phyloP scores from a whole-genome alignment of 2,888 invertebrate species.

The Caenorhabditis imperialis region DNA sequence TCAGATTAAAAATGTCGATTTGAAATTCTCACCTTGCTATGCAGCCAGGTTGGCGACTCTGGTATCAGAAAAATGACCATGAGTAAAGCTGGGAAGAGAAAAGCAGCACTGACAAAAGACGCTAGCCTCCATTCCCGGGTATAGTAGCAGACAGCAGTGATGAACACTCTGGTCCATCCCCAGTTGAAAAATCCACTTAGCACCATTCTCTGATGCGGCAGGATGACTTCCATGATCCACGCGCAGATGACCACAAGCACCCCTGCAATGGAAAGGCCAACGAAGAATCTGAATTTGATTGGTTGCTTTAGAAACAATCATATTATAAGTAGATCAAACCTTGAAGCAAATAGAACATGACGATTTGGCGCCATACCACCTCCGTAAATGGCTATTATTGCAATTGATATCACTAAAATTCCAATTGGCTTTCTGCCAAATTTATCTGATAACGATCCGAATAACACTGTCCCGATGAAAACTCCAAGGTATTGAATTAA shows the following conservation, averaged over 20 bases:
- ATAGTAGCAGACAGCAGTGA: constrained; percentile 64
- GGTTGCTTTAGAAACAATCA: neutral
- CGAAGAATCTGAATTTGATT: constrained; percentile 53
- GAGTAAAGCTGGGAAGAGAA: constrained; percentile 65
- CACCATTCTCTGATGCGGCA: constrained; percentile 72
- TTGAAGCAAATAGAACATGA: neutral
- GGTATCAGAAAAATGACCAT: constrained; percentile 71
- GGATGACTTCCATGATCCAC: constrained; percentile 71
- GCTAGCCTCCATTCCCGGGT: constrained; percentile 69
- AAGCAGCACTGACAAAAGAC: constrained; percentile 58
- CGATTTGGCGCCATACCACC: constrained; percentile 14
- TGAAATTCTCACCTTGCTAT: constrained; percentile 50
- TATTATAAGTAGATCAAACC: neutral
- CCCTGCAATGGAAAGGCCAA: constrained; percentile 67
- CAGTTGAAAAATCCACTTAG: constrained; percentile 75
- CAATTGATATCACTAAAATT: constrained; percentile 55
- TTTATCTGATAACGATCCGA: constrained; percentile 60
- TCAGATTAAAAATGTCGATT: neutral
- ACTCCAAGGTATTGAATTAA: constrained; percentile 65
- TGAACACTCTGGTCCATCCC: constrained; percentile 65
- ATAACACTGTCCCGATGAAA: constrained; percentile 63
- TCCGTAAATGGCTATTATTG: constrained; percentile 18
- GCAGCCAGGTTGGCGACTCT: constrained; percentile 74
- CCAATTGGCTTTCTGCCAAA: constrained; percentile 58
- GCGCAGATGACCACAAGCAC: constrained; percentile 71